These are phyloP conservation scores for Coccyzus lansbergi DNA, from an alignment of 2,797 vertebrate species.

Conservation along the genomic window DNA sequence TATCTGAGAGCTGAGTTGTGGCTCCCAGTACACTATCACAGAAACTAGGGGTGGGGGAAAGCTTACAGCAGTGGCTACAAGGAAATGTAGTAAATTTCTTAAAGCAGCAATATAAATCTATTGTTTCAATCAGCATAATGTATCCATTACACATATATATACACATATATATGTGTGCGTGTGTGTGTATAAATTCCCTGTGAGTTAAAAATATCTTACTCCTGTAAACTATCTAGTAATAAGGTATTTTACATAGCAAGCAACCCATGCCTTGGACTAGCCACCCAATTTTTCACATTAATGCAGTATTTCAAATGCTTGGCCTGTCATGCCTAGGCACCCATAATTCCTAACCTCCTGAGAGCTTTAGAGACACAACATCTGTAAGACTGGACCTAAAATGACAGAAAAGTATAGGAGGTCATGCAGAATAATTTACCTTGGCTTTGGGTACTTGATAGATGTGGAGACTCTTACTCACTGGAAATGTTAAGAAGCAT, in stretches of 20 bases:
- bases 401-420: constrained; percentile 37
- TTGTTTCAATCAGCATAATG: not conserved
- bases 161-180: no score
- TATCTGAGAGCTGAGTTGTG: not conserved
- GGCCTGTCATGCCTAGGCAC: not conserved
- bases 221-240: not conserved
- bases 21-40: rapidly evolving
- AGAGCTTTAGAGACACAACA: constrained; percentile 3
- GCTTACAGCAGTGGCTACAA: not conserved
- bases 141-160: not conserved
- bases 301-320: not conserved
- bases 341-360: not conserved
- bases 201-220: not conserved
- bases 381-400: constrained; percentile 9
- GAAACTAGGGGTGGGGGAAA: not conserved
- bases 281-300: not conserved
- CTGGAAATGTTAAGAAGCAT: constrained; percentile 15
- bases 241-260: not conserved
- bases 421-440: constrained; percentile 42
- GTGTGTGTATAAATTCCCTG: not conserved
- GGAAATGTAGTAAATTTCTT: not conserved
- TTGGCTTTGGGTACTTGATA: constrained; percentile 16
- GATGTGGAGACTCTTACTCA: constrained; percentile 1
- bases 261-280: not conserved
- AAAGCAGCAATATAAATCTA: not conserved